These are phyloP conservation scores for Drepana falcataria DNA, from an alignment of 2,888 invertebrate genomes.

Conservation along the genomic window DNA sequence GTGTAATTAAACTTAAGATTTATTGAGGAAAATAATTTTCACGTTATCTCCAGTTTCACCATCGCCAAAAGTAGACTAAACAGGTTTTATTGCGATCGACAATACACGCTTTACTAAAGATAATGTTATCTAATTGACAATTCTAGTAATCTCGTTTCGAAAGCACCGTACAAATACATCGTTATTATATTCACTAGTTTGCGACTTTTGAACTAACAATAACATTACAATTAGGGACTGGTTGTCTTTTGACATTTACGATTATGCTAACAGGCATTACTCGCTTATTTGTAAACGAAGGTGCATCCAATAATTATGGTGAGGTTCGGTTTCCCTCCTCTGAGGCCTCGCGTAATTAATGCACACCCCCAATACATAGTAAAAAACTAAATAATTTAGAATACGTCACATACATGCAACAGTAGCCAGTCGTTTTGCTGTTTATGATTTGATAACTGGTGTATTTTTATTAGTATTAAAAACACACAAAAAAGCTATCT, in stretches of 20 bases:
- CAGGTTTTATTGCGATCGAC: neutral
- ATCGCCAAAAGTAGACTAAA: neutral
- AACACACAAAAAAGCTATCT: no score
- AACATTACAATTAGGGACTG: neutral
- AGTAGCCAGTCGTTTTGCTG: no score
- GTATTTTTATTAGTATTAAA: no score
- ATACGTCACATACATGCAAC: no score
- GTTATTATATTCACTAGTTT: constrained; percentile 3
- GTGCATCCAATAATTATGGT: no score
- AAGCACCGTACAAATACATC: constrained; percentile 30
- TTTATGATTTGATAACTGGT: no score
- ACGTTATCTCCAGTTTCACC: neutral
- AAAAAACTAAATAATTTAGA: no score
- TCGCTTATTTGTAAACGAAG: neutral
- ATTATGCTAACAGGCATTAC: neutral
- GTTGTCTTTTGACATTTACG: neutral
- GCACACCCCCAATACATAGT: no score
- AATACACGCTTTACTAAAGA: constrained; percentile 5
- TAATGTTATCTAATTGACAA: constrained; percentile 10
- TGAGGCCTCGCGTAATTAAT: no score
- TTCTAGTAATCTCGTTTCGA: constrained; percentile 31
- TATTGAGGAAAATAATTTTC: no score
- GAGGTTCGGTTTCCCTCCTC: no score
- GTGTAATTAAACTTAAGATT: no score
- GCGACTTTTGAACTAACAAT: neutral